These are phyloP conservation scores for Pterobdella sp. DNA, from an alignment of 2,888 invertebrate genomes.

Conservation along the genomic window DNA sequence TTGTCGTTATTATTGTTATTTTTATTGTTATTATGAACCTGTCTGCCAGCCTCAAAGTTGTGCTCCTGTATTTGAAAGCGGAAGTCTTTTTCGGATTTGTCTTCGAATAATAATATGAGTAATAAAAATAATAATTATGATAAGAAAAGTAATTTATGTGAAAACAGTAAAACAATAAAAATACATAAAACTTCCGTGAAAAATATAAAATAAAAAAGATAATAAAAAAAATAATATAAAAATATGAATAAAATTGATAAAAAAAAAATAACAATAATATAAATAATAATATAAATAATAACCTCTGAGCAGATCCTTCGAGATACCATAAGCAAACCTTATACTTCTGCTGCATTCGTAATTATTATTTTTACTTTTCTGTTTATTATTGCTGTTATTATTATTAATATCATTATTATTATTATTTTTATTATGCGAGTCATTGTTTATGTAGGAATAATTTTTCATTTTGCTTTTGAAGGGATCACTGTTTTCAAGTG, in stretches of 20 bases:
- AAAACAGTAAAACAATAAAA: too few species aligned
- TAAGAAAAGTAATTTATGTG: too few species aligned
- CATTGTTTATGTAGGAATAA: not conserved
- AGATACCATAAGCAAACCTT: not conserved
- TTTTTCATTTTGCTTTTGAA: not conserved
- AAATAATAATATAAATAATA: too few species aligned
- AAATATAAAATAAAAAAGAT: too few species aligned
- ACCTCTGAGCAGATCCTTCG: not conserved
- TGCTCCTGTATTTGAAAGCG: slow-evolving; percentile 14
- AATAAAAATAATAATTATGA: too few species aligned
- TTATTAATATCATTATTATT: not conserved
- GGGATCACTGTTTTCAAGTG: not conserved
- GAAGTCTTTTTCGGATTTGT: slow-evolving; percentile 24
- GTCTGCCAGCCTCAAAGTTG: slow-evolving; percentile 30
- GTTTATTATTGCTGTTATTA: not conserved
- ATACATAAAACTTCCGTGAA: too few species aligned
- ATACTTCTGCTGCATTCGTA: not conserved
- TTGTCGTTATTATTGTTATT: not conserved
- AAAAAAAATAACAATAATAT: too few species aligned
- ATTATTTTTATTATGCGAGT: not conserved
- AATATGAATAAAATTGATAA: too few species aligned
- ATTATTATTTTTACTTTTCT: not conserved
- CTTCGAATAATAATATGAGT: slow-evolving; percentile 13
- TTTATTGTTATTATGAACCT: slow-evolving; percentile 5
- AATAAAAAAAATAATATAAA: too few species aligned